Base-by-base conservation (phyloP, 2,888 invertebrate species). In the Oligia latruncula region DNA sequence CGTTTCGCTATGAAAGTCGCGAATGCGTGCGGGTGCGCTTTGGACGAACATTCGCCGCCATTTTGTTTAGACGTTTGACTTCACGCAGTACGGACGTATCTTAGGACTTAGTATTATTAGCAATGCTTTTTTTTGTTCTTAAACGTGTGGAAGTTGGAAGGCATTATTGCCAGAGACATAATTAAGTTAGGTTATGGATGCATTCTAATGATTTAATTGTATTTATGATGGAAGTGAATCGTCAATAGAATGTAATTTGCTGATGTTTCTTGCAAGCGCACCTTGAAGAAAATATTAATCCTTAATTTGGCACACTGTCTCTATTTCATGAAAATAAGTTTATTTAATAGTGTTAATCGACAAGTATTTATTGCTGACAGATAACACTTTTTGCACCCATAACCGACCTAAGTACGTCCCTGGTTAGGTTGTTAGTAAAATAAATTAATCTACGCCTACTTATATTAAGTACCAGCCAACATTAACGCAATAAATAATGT, bases 391-490 rank as follows among this genome's bases (percentile, higher is more conserved):
- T 46, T 84, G n/a, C 68, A 64, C 60, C 71, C 55, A 81, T 43
- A 78, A 58, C n/a, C 0, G 5, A 66, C 71, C 66, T 70, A 9
- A 77, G 0, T 60, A 74, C 68, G 58, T 66, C 85, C 35, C 85
- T 77, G 77, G 55, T 20, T 35, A 60, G 23, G 43, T 80, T 68
- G 40, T 82, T 74, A 83, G 78, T 85, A 60, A 83, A 85, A 73
- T 89, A 87, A 89, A 77, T 90, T 87, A 87, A 83, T 70, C 78
- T 87, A 87, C 9, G 0, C 58, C 82, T 88, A 89, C 82, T 83
- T 88, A 86, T 40, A 80, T 90, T 91, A 91, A 91, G 91, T 91
- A 91, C 90, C 84, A 87, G 90, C 91, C 91, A 82, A 76, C 60
- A 83, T 77, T 84, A 83, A 79, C 81, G 35, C 60, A 80, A 79